These are phyloP conservation scores for Nephotettix cincticeps DNA, from an alignment of 1,140 invertebrate genomes.

Conservation along the genomic window DNA sequence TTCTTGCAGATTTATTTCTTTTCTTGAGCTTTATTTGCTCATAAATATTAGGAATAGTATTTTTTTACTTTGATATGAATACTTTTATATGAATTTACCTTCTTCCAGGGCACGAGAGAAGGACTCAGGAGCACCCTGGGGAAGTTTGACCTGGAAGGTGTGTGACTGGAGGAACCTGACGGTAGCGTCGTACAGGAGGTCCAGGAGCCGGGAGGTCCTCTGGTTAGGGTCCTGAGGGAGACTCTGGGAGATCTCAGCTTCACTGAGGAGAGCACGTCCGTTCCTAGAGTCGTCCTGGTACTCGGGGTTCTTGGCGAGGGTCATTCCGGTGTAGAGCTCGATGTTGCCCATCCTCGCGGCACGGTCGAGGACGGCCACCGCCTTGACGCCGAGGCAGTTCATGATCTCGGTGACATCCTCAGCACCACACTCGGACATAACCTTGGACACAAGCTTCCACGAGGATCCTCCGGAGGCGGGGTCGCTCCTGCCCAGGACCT, in stretches of 20 bases:
- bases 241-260: constrained; percentile 52
- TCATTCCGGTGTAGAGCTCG: constrained; percentile 56
- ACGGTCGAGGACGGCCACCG: constrained; percentile 54
- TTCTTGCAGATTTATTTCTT: background rate
- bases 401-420: constrained; percentile 46
- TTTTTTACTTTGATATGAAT: no score
- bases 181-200: constrained; percentile 55
- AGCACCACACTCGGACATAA: constrained; percentile 45
- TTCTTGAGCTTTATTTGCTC: background rate
- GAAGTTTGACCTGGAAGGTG: constrained; percentile 59
- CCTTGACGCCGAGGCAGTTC: constrained; percentile 59
- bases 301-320: constrained; percentile 55
- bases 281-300: constrained; percentile 45
- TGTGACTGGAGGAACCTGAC: constrained; percentile 58
- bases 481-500: constrained; percentile 9
- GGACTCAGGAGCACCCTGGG: constrained; percentile 52
- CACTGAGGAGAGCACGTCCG: constrained; percentile 52
- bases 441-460: constrained; percentile 44
- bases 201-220: constrained; percentile 52
- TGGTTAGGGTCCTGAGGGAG: constrained; percentile 54
- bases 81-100: constrained; percentile 55
- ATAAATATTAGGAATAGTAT: background rate
- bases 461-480: background rate
- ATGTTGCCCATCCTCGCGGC: constrained; percentile 58
- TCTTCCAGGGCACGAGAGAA: constrained; percentile 59